Percentiles rank a stretch among this genome's conserved stretches.
Evolutionary conservation across 2,113 vertebrate species (phyloP).

Genomic region (Motacilla alba): DNA sequence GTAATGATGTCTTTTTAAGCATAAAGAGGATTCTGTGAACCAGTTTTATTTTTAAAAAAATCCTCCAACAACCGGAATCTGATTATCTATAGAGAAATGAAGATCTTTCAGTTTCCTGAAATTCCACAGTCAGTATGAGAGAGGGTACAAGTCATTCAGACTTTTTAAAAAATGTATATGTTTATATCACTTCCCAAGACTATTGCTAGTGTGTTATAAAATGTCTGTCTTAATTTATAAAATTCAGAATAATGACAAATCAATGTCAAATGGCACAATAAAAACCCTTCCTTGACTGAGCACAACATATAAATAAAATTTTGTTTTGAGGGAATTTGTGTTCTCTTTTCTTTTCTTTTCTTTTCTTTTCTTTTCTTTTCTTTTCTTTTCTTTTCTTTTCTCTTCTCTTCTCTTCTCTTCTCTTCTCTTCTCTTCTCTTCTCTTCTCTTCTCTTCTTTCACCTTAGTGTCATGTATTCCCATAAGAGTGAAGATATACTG

Average conservation of each 20-base stretch:
- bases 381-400: too few species aligned
- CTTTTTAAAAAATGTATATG: rapidly evolving
- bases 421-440: rapidly evolving
- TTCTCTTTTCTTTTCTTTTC: rapidly evolving
- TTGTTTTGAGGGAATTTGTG: rapidly evolving
- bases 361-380: too few species aligned
- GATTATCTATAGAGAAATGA: background rate
- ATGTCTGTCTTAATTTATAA: background rate
- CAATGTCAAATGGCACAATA: background rate
- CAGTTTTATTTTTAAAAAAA: background rate
- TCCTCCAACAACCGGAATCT: background rate
- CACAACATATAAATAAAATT: background rate
- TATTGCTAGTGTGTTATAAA: background rate
- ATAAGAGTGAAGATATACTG: background rate
- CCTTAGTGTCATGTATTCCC: background rate
- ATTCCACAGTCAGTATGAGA: background rate
- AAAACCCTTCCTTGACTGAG: background rate
- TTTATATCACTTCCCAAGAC: background rate
- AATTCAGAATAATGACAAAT: background rate
- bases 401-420: rapidly evolving
- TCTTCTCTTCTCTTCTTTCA: too few species aligned
- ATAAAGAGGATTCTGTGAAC: background rate
- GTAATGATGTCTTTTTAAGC: background rate
- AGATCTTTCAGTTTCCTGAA: background rate
- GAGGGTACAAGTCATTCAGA: background rate